Evolutionary conservation across 2,888 invertebrate genomes (phyloP), one percentile per base, ranked within the genome.

Genomic region (Amaurobius ferox): DNA sequence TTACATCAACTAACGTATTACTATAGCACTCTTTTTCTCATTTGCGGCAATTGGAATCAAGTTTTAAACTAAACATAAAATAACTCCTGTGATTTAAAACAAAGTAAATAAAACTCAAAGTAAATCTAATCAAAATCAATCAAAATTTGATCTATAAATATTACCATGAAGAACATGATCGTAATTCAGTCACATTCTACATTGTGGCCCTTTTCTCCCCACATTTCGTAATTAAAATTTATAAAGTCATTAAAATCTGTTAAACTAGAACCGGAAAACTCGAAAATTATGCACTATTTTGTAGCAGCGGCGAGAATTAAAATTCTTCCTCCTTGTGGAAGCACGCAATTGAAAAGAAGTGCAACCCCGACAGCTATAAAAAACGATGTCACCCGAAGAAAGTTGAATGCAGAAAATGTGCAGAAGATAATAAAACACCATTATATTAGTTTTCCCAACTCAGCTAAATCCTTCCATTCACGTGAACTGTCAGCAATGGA

Each of bases 381-480:
- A 68, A 68, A 28, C 35, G 11, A 68, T 35, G 68, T 68, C 40
- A 40, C 13, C 32, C 23, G 32, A 48, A 71, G 71, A 71, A 71
- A 71, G 26, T 44, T 28, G 32, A 72, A 32, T 30, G 16, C 26
- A 28, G 70, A 29, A 44, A 73, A 29, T 23, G 11, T 44, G 64
- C n/a, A 23, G 48, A 28, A 26, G 48, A 40, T 61, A 70, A 76
- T 76, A 76, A 76, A 81, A 81, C 76, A 81, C 55, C 70, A 81
- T 81, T 81, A 70, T 83, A 77, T 83, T 76, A 70, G 76, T 83
- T 77, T 67, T 64, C 64, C 74, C 39, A 29, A 40, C 64, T 9
- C 28, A 29, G 44, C 28, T 26, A 83, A 83, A 83, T 83, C 83
- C 77, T 66, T 61, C 83, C 55, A 77, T 83, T 83, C 83, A 77